A percentile compares a stretch with the other conserved stretches of the same genome.
Conservation (phyloP, 2,113 vertebrate species). For the Sinocyclocheilus grahami region DNA sequence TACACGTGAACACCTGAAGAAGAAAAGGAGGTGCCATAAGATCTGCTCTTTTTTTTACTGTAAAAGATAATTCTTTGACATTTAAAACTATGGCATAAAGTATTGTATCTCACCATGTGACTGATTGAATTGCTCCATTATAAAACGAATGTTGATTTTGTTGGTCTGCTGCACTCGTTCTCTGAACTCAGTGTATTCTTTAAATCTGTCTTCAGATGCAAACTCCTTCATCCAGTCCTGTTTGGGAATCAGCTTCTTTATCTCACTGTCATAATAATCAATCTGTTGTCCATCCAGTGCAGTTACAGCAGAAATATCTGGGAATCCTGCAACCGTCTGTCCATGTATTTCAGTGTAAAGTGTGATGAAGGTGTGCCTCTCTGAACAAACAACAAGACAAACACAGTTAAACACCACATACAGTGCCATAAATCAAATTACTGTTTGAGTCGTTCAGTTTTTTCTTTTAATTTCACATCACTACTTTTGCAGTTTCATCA, state of each 20-base stretch:
- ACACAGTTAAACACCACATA: too few species aligned
- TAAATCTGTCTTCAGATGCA: fast-evolving
- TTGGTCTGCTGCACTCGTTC: background rate
- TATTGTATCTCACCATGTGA: background rate
- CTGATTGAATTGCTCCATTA: background rate
- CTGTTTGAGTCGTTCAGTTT: too few species aligned
- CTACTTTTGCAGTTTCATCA: too few species aligned
- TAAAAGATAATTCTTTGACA: background rate
- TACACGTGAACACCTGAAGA: background rate
- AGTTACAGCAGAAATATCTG: background rate
- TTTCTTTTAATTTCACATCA: too few species aligned
- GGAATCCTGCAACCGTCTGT: too few species aligned
- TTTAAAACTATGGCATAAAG: background rate
- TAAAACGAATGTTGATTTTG: background rate
- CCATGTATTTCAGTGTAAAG: too few species aligned
- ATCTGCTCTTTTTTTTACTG: background rate
- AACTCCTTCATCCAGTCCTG: background rate
- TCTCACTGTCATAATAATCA: background rate
- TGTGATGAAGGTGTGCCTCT: too few species aligned
- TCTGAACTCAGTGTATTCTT: background rate
- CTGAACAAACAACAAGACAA: too few species aligned
- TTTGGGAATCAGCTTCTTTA: background rate
- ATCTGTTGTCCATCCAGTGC: background rate
- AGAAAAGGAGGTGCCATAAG: background rate
- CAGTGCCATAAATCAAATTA: too few species aligned